These are phyloP conservation scores for Rhopilema esculentum DNA, from an alignment of 30 jellyfish, hydroid and myxozoan genomes.

Conservation along the genomic window DNA sequence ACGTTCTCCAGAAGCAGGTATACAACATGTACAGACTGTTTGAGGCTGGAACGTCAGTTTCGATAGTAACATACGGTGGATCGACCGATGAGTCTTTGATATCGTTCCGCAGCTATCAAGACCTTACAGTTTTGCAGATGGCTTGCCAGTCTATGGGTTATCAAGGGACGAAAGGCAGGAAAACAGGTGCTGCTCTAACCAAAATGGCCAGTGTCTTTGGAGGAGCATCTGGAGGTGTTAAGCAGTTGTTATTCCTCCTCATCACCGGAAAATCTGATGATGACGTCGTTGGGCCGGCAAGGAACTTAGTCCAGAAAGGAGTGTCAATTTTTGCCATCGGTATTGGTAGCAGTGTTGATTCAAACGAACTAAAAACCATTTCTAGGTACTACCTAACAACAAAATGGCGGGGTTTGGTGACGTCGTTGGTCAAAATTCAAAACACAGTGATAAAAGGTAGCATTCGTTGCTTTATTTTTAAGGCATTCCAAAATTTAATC, in stretches of 20 bases:
- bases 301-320: constrained; percentile 89
- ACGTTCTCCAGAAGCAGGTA: constrained; percentile 87
- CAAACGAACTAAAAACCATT: constrained; percentile 88
- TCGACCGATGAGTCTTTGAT: constrained; percentile 67
- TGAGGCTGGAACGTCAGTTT: constrained; percentile 82
- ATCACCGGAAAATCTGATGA: constrained; percentile 98
- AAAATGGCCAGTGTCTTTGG: constrained; percentile 70
- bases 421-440: constrained; percentile 92
- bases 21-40: constrained; percentile 84
- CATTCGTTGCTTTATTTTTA: neutral
- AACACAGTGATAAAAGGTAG: constrained; percentile 88
- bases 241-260: constrained; percentile 82
- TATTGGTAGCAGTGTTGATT: constrained; percentile 80
- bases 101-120: constrained; percentile 80
- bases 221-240: constrained; percentile 69
- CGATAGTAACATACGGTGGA: constrained; percentile 93
- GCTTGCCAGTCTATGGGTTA: constrained; percentile 88
- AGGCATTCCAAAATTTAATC: neutral
- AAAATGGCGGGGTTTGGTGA: constrained; percentile 93
- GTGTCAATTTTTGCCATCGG: constrained; percentile 97
- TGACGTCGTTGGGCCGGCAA: constrained; percentile 98
- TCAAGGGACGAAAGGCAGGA: constrained; percentile 85
- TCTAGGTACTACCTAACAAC: constrained; percentile 94
- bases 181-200: constrained; percentile 93
- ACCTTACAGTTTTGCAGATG: constrained; percentile 89